Evolutionary conservation across 2,797 vertebrate genomes (phyloP), one percentile per base, ranked within the genome.

Genomic region (Xiphorhynchus erythropygius): DNA sequence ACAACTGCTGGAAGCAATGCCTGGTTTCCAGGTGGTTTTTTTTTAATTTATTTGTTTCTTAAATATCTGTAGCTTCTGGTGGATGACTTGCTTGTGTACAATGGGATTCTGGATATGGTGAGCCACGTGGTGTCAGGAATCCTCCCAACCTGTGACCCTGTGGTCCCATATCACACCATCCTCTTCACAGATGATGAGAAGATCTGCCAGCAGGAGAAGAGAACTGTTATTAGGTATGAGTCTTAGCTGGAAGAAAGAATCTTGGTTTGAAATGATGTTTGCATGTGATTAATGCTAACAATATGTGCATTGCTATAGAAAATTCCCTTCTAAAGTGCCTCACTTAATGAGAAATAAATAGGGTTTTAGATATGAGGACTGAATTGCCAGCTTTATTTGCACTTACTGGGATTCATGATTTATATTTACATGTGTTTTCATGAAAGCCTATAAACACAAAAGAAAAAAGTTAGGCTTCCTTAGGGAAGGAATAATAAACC

Each of bases 1-100:
- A 78, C 11, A 60, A 37, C 30, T 70, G 27, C 42, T 91, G 65
- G 59, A 73, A 76, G 55, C 63, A 69, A 11, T 77, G 46, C 30
- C 33, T 87, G 57, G 81, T 76, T 93, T 74, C 57, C 55, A 4
- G 2, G 18, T 62, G 42, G 27, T 3, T 7, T 35, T 64, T 68
- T 33, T 44, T 44, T 39, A 35, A 18, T 71, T n/a, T 42, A 19
- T 50, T 83, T 57, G 25, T 71, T 80, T 83, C 44, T 87, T 91
- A 21, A 41, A 49, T 94, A 33, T 87, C 47, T 87, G 16, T 68
- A 99, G 99, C 98, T 99, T 47, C 98, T 99, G 57, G 99, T 99
- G 19, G 99, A 99, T 15, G 99, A 99, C 98, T 96, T 99, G 91
- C 98, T 99, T 47, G 99, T 99, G 81, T 99, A 99, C 96, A 99